Evolutionary conservation across 2,113 vertebrate genomes (phyloP).

Genomic region (Phoxinus phoxinus): DNA sequence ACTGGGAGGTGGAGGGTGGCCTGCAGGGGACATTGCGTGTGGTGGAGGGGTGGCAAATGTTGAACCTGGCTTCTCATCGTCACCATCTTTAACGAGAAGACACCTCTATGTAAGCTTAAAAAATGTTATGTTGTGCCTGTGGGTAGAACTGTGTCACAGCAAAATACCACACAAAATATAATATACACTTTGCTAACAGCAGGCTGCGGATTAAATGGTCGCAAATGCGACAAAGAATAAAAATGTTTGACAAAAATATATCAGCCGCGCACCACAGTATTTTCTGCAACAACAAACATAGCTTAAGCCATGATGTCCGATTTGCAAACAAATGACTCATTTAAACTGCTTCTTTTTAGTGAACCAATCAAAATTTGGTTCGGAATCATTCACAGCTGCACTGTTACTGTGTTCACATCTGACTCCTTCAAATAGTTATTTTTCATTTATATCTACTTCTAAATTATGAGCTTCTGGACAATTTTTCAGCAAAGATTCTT

Average conservation of each 20-base stretch:
- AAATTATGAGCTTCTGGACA: neutral
- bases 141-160: neutral
- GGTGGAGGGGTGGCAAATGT: slow-evolving; percentile 33
- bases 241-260: neutral
- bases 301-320: neutral
- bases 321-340: neutral
- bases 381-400: no score
- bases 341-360: neutral
- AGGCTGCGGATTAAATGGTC: neutral
- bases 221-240: neutral
- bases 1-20: slow-evolving; percentile 46
- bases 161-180: neutral
- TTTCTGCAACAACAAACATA: neutral
- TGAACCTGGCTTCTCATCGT: slow-evolving; percentile 73
- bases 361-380: neutral
- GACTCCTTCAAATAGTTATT: no score
- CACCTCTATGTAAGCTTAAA: neutral
- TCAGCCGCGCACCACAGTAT: neutral
- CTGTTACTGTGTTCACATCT: no score
- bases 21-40: slow-evolving; percentile 45
- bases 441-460: no score
- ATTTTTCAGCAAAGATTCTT: neutral
- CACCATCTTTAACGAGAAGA: slow-evolving; percentile 65
- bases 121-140: neutral
- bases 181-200: neutral